These are phyloP conservation scores for Apolygus lucorum DNA, from an alignment of 1,140 invertebrate genomes.

Conservation along the genomic window DNA sequence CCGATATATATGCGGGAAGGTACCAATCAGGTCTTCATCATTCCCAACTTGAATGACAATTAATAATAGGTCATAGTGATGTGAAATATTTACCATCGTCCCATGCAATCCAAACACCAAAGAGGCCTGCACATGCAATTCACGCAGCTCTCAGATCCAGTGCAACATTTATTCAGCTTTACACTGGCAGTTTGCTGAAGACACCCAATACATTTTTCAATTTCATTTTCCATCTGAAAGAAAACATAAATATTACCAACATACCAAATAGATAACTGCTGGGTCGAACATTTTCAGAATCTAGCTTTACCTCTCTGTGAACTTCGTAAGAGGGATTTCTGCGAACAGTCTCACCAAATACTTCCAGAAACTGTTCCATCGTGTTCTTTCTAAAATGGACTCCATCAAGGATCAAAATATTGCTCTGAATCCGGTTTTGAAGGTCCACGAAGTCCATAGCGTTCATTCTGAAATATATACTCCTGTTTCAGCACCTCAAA, in stretches of 20 bases:
- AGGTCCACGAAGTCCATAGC: constrained; percentile 68
- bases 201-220: constrained; percentile 79
- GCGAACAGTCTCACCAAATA: constrained; percentile 65
- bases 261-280: too few species aligned
- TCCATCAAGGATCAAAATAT: constrained; percentile 63
- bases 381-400: constrained; percentile 70
- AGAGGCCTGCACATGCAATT: constrained; percentile 69
- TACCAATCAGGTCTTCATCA: too few species aligned
- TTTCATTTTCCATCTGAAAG: too few species aligned
- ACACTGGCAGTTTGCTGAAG: constrained; percentile 70
- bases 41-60: not conserved
- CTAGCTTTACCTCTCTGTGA: not conserved
- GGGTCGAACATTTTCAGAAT: too few species aligned
- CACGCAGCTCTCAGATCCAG: constrained; percentile 43
- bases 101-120: constrained; percentile 82
- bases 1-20: too few species aligned
- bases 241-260: too few species aligned
- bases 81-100: constrained; percentile 57
- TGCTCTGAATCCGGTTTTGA: constrained; percentile 61
- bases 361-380: constrained; percentile 72
- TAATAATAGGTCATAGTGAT: not conserved
- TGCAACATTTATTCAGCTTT: constrained; percentile 67
- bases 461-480: constrained; percentile 52
- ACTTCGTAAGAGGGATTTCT: constrained; percentile 57
- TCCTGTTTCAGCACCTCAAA: too few species aligned